Evolutionary conservation across 2,797 vertebrate genomes (phyloP).

Genomic region (Coccyzus lansbergi): DNA sequence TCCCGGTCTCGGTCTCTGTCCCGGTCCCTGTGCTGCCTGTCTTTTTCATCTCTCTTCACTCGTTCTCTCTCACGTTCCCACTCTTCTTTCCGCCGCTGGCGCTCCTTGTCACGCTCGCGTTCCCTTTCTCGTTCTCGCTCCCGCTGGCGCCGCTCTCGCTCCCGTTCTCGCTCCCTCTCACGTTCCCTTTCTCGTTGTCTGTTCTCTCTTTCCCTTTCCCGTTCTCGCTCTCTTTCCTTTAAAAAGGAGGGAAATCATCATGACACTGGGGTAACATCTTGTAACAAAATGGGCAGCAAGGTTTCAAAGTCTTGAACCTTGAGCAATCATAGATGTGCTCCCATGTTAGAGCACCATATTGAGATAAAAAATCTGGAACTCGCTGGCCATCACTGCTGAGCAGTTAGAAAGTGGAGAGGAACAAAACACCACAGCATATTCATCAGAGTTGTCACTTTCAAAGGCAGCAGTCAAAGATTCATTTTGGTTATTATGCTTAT

Average conservation of each 20-base stretch:
- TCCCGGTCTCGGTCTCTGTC: constrained; percentile 75
- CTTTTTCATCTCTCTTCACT: constrained; percentile 87
- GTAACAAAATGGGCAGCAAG: rapidly evolving
- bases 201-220: constrained; percentile 68
- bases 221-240: constrained; percentile 84
- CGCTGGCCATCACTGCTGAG: background rate
- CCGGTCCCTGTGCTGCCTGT: constrained; percentile 85
- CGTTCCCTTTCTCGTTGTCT: constrained; percentile 79
- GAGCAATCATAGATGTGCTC: rapidly evolving
- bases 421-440: background rate
- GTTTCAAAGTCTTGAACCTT: background rate
- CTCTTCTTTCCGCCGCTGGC: constrained; percentile 89
- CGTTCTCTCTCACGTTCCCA: constrained; percentile 83
- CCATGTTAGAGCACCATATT: rapidly evolving
- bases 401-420: background rate
- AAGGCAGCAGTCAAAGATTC: background rate
- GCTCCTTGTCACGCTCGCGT: constrained; percentile 87
- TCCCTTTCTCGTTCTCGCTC: constrained; percentile 88
- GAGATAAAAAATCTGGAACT: background rate
- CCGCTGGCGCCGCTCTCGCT: constrained; percentile 83
- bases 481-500: background rate
- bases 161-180: constrained; percentile 77
- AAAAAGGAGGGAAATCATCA: background rate
- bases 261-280: background rate
- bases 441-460: background rate